Evolutionary conservation across 37 sponge, comb jelly and placozoan genomes (phyloP), one percentile per base, ranked within the genome.

Genomic region (Spongilla lacustris): DNA sequence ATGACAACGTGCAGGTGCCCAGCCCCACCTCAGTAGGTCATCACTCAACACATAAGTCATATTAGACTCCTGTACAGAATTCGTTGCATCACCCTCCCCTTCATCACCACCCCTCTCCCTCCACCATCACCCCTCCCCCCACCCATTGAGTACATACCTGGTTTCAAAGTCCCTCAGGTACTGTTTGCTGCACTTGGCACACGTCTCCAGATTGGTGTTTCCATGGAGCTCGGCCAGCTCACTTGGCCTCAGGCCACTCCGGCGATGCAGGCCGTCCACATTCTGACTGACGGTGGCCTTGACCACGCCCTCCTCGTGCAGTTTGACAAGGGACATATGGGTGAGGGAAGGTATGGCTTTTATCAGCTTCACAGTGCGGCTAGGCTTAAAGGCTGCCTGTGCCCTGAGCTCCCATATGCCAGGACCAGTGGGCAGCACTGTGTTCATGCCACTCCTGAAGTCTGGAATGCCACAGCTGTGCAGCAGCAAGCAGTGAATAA

Each of bases 391-490:
- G 3, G 81, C 77, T 21, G 75, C 87, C 33, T 95, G 78, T 2
- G 88, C 96, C 49, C 72, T 34, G 22, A 93, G 89, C 70, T 96
- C 96, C 96, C 96, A 96, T 34, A 93, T 91, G 21, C 96, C 96
- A 22, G 96, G 96, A 26, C 96, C 96, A n/a, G 96, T 96, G 19
- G 84, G 74, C 25, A 96, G 87, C n/a, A 96, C 94, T 4, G 96
- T 96, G 66, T 93, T 72, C 96, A 96, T 96, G 1, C 96, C 96
- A 91, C 96, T 96, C 10, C 96, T 74, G 80, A 89, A 95, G 74
- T 92, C 96, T n/a, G 96, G 93, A 14, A 93, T 96, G 23, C 93
- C 96, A 84, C 85, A 72, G 69, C 96, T 91, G n/a, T n/a, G n/a
- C n/a, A n/a, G n/a, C n/a, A n/a, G n/a, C n/a, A n/a, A n/a, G n/a